Evolutionary conservation across 2,888 invertebrate species (phyloP).

Genomic region (Andrena bucephala): DNA sequence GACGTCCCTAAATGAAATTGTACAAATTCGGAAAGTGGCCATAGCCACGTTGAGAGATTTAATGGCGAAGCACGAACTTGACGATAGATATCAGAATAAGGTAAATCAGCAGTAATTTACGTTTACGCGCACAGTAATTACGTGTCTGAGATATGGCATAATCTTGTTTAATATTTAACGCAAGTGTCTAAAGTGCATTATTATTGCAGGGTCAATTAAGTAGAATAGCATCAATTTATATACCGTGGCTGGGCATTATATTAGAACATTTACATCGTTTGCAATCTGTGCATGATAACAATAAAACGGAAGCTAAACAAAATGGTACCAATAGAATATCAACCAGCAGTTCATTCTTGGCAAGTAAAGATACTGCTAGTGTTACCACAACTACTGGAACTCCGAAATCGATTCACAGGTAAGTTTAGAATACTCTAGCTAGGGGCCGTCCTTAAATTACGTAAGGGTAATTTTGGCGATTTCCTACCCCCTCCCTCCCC

Average conservation of each 20-base stretch:
- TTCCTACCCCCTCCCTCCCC: no score
- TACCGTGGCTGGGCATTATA: slow-evolving; percentile 95
- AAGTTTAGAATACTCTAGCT: slow-evolving; percentile 7
- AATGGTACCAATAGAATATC: slow-evolving; percentile 86
- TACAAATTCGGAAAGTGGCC: slow-evolving; percentile 93
- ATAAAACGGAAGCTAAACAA: slow-evolving; percentile 82
- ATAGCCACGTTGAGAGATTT: slow-evolving; percentile 93
- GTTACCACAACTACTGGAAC: slow-evolving; percentile 74
- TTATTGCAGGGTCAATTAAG: slow-evolving; percentile 89
- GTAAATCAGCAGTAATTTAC: slow-evolving; percentile 82
- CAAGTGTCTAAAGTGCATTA: background rate
- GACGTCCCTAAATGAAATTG: slow-evolving; percentile 93
- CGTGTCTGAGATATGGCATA: no score
- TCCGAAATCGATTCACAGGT: slow-evolving; percentile 81
- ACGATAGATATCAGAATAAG: slow-evolving; percentile 94
- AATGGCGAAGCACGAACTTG: slow-evolving; percentile 97
- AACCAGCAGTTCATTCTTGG: slow-evolving; percentile 87
- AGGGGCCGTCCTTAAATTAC: no score
- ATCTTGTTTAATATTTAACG: no score
- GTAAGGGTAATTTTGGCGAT: no score
- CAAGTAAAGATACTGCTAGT: slow-evolving; percentile 85
- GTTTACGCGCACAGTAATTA: no score
- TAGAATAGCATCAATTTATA: slow-evolving; percentile 95
- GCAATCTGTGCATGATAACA: slow-evolving; percentile 81
- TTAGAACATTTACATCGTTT: slow-evolving; percentile 94